Evolutionary conservation across 2,797 vertebrate species (phyloP).

Genomic region (Adelosebastes latens): DNA sequence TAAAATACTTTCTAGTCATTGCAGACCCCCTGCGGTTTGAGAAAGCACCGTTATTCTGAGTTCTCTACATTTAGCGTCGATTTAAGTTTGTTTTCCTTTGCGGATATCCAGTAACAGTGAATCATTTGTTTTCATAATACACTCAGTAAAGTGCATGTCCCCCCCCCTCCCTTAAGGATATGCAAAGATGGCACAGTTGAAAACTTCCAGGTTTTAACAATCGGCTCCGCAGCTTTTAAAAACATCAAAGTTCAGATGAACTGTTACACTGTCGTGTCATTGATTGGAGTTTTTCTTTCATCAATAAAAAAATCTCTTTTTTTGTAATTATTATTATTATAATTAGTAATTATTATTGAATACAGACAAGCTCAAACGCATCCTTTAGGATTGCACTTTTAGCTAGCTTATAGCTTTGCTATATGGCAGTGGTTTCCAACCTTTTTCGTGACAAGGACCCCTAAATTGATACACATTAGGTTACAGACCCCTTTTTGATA

Average conservation of each 20-base stretch:
- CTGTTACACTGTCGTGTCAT: conserved; percentile 33
- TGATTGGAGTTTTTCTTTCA: conserved; percentile 44
- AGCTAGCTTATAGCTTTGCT: no score
- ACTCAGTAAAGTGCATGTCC: conserved; percentile 26
- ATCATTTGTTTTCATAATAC: not conserved
- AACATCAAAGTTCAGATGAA: conserved; percentile 39
- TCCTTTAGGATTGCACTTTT: no score
- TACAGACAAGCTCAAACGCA: no score
- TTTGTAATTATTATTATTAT: conserved; percentile 32
- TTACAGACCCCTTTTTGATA: no score
- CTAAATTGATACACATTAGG: no score
- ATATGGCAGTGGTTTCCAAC: no score
- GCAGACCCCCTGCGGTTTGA: not conserved
- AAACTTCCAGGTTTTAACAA: conserved; percentile 41
- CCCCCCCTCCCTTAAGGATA: not conserved
- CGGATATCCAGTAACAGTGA: not conserved
- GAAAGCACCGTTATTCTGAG: not conserved
- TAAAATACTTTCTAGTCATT: not conserved
- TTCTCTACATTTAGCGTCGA: not conserved
- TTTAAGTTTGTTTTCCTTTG: not conserved
- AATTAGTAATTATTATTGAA: no score
- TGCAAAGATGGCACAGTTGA: conserved; percentile 15
- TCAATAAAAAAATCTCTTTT: conserved; percentile 46
- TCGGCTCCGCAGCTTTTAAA: conserved; percentile 53
- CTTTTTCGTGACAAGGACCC: no score